Conservation (phyloP, 2,113 vertebrate species). For the Macquaria australasica region DNA sequence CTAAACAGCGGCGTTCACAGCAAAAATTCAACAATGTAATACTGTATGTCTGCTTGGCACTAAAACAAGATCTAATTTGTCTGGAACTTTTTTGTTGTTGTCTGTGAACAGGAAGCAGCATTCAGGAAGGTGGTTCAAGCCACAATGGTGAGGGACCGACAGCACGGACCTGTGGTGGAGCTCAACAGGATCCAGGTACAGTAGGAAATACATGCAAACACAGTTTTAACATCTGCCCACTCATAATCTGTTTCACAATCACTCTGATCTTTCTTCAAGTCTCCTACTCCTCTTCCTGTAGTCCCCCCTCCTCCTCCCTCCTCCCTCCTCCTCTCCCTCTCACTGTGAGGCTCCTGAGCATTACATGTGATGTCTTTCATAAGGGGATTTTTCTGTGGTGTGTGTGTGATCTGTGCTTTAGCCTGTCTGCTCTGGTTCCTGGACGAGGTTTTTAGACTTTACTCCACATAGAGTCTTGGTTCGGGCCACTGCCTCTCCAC, state of each 20-base stretch:
- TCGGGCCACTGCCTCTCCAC: constrained; percentile 21
- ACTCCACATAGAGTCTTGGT: constrained; percentile 18
- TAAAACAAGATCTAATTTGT: not conserved
- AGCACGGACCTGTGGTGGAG: constrained; percentile 97
- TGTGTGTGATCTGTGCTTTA: constrained; percentile 40
- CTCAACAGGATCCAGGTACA: constrained; percentile 97
- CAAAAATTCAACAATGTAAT: not conserved
- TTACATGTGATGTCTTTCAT: constrained; percentile 76
- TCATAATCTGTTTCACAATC: not conserved
- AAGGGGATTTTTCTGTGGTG: constrained; percentile 48
- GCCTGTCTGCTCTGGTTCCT: constrained; percentile 44
- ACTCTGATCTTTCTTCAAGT: not conserved
- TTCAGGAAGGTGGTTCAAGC: constrained; percentile 99
- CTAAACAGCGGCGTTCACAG: not conserved
- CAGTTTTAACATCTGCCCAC: not conserved
- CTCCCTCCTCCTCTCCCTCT: too few species aligned
- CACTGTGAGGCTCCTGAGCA: constrained; percentile 34
- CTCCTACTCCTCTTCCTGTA: constrained; percentile 1
- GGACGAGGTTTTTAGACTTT: constrained; percentile 32
- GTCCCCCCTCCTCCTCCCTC: not conserved
- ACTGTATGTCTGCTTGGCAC: not conserved
- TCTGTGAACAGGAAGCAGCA: constrained; percentile 90
- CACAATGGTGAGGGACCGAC: constrained; percentile 97
- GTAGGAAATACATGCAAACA: not conserved
- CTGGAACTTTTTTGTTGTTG: not conserved